Evolutionary conservation across 2,113 vertebrate species (phyloP).

Genomic region (Nematolebias whitei): DNA sequence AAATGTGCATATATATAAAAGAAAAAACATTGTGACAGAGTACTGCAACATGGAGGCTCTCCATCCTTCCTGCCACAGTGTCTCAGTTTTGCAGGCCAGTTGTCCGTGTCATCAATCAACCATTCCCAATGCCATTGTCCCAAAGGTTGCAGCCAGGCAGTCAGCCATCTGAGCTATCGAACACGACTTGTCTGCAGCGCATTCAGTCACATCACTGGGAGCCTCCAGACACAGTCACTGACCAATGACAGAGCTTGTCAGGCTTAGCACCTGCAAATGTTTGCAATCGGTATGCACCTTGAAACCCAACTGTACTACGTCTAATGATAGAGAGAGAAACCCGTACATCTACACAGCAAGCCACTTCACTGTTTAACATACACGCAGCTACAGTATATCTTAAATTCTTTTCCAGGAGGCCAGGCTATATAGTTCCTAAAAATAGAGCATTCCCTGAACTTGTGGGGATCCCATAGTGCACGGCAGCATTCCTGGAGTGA

Average conservation of each 20-base stretch:
- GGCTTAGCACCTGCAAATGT: constrained; percentile 7
- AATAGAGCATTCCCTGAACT: constrained; percentile 67
- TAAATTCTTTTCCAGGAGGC: constrained; percentile 46
- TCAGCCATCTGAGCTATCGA: constrained; percentile 56
- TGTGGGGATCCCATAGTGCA: constrained; percentile 61
- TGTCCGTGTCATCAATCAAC: constrained; percentile 62
- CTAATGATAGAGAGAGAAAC: not conserved
- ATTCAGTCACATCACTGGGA: constrained; percentile 29
- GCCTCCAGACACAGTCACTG: constrained; percentile 16
- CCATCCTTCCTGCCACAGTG: not conserved
- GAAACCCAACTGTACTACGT: not conserved
- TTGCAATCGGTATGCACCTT: constrained; percentile 9
- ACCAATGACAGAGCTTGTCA: not conserved
- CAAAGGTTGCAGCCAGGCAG: constrained; percentile 51
- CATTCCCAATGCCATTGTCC: constrained; percentile 21
- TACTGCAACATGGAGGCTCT: constrained; percentile 24
- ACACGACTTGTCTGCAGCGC: constrained; percentile 9
- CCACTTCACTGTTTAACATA: constrained; percentile 16
- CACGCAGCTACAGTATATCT: constrained; percentile 42
- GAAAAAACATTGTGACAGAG: constrained; percentile 8
- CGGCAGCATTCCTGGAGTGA: constrained; percentile 64
- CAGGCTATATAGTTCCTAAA: constrained; percentile 55
- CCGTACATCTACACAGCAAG: not conserved
- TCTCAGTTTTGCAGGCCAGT: constrained; percentile 30
- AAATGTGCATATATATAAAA: constrained; percentile 9